Conservation (phyloP, 2,113 vertebrate genomes). For the Elgaria multicarinata region DNA sequence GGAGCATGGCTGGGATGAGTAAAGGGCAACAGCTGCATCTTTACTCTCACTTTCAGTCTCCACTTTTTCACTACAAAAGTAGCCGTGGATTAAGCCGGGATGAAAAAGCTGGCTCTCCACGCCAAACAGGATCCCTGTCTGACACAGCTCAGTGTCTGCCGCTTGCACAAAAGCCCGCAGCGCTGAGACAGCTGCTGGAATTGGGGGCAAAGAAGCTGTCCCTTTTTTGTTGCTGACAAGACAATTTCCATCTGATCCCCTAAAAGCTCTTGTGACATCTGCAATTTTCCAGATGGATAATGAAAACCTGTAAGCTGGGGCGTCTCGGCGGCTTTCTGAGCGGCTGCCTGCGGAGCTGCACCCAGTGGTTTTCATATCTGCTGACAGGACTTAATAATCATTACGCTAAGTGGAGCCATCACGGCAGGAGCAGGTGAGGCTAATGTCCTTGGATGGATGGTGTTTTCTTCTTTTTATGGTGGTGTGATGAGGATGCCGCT, state of each 20-base stretch:
- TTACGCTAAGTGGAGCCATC: constrained; percentile 32
- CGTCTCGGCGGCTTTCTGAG: rapidly evolving
- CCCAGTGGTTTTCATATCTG: constrained; percentile 40
- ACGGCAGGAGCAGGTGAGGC: constrained; percentile 35
- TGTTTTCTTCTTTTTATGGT: rapidly evolving
- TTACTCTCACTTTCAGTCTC: not conserved
- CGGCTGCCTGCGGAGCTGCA: constrained; percentile 17
- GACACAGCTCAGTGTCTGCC: rapidly evolving
- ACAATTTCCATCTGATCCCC: constrained; percentile 21
- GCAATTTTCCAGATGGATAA: constrained; percentile 56
- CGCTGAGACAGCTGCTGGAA: constrained; percentile 37
- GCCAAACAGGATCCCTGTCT: rapidly evolving
- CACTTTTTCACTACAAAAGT: not conserved
- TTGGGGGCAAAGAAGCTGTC: not conserved
- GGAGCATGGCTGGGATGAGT: not conserved
- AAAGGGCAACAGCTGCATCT: not conserved
- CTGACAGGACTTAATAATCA: constrained; percentile 49
- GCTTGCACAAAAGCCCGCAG: rapidly evolving
- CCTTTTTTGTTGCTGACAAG: constrained; percentile 57
- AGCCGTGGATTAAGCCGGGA: rapidly evolving
- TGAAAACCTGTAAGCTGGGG: constrained; percentile 30
- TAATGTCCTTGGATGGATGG: constrained; percentile 48
- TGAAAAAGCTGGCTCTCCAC: rapidly evolving
- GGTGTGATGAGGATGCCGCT: not conserved
- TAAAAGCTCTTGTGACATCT: constrained; percentile 50